These are phyloP conservation scores for Serripes groenlandicus DNA, from an alignment of 2,888 invertebrate species.

Conservation along the genomic window DNA sequence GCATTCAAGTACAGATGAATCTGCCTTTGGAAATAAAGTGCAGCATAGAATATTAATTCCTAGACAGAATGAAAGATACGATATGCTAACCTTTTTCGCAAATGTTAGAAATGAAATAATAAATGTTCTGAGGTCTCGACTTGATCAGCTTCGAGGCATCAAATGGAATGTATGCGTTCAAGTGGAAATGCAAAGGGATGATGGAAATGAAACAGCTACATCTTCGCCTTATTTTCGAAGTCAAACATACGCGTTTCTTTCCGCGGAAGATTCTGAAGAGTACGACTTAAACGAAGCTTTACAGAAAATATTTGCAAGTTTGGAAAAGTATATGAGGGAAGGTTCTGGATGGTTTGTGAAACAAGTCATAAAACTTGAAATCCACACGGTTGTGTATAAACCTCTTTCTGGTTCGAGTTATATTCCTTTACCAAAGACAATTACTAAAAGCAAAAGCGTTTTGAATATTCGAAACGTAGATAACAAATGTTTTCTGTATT, in stretches of 20 bases:
- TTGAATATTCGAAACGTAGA: conserved; percentile 56
- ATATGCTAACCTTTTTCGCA: conserved; percentile 26
- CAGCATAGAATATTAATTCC: conserved; percentile 21
- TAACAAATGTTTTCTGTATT: conserved; percentile 54
- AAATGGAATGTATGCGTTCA: conserved; percentile 24
- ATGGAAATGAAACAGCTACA: conserved; percentile 16
- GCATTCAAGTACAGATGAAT: not conserved
- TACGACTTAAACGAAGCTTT: conserved; percentile 44
- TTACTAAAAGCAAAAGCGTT: conserved; percentile 7
- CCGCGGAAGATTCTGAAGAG: conserved; percentile 6
- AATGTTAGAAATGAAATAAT: conserved; percentile 23
- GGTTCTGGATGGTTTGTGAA: conserved; percentile 52
- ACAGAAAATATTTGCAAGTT: conserved; percentile 47
- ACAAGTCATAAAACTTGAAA: conserved; percentile 41
- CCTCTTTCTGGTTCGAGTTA: conserved; percentile 51
- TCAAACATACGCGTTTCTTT: conserved; percentile 14
- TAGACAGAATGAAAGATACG: conserved; percentile 23
- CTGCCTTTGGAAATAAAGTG: conserved; percentile 15
- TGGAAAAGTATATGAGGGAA: conserved; percentile 48
- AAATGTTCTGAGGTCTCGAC: conserved; percentile 8
- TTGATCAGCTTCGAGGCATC: conserved; percentile 7
- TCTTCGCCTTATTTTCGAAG: conserved; percentile 32
- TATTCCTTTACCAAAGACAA: conserved; percentile 41
- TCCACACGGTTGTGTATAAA: conserved; percentile 43
- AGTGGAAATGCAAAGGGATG: conserved; percentile 42